These are phyloP conservation scores for Euphonia xanthogaster DNA, from an alignment of 2,797 vertebrate genomes.

Conservation along the genomic window DNA sequence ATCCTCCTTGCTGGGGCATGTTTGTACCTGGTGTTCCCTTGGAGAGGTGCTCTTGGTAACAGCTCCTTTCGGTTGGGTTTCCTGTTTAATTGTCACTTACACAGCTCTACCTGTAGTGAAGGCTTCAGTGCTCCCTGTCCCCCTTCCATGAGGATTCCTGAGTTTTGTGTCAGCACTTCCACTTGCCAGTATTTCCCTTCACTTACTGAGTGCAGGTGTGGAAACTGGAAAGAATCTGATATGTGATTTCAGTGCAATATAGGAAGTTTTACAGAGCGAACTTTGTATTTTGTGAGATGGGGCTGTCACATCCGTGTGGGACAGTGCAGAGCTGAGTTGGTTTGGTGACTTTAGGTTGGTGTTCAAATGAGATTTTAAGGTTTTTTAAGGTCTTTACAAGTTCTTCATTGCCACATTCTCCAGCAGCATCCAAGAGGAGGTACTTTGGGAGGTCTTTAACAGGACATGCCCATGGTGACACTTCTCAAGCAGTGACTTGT, in stretches of 20 bases:
- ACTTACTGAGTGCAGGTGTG: background rate
- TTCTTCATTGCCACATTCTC: fast-evolving
- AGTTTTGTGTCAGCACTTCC: background rate
- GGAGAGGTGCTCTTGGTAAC: background rate
- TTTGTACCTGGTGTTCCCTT: no score
- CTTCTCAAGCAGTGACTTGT: background rate
- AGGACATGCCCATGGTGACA: fast-evolving
- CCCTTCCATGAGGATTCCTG: background rate
- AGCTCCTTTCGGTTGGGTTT: background rate
- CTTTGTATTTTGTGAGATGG: background rate
- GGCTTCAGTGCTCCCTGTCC: background rate
- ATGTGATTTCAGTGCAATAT: background rate
- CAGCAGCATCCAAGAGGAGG: background rate
- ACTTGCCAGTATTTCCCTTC: background rate
- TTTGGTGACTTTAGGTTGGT: background rate
- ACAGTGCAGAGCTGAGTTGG: background rate
- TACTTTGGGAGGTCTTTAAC: background rate
- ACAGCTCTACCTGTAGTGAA: background rate
- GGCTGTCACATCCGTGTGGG: fast-evolving
- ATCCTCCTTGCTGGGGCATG: background rate
- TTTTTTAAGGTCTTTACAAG: background rate
- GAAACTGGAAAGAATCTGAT: background rate
- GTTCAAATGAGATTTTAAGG: background rate
- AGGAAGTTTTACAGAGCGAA: background rate
- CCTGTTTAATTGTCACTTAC: background rate